These are phyloP conservation scores for Exaiptasia diaphana DNA, from an alignment of 64 coral and sea anemone genomes.

Conservation along the genomic window DNA sequence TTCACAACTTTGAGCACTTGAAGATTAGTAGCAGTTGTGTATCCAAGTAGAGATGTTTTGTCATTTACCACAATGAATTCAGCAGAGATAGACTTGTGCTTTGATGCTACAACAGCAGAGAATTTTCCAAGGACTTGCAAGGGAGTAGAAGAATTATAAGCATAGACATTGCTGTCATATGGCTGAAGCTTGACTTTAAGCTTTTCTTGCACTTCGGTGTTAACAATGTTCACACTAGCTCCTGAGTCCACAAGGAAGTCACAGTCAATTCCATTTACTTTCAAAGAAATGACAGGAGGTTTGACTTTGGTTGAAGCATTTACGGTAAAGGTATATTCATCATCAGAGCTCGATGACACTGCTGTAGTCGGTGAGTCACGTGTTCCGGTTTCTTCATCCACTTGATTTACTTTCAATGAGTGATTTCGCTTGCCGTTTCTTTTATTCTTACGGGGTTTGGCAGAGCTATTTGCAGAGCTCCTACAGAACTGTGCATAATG, in stretches of 20 bases:
- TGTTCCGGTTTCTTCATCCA: no score
- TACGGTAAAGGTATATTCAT: constrained; percentile 31
- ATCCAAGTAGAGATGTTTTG: constrained; percentile 36
- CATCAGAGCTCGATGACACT: constrained; percentile 12
- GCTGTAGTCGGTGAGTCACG: not conserved
- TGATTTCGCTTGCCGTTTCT: not conserved
- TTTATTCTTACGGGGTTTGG: not conserved
- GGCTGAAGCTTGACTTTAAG: not conserved
- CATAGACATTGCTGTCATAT: constrained; percentile 34
- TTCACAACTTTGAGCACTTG: constrained; percentile 12
- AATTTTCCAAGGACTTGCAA: constrained; percentile 6
- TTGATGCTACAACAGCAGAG: constrained; percentile 19
- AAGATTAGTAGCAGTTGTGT: not conserved
- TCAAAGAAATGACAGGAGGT: constrained; percentile 28
- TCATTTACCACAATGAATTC: constrained; percentile 15
- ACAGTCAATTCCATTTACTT: constrained; percentile 34
- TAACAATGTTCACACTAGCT: constrained; percentile 51
- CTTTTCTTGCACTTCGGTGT: not conserved
- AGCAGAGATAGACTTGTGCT: not conserved
- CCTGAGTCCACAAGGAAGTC: constrained; percentile 42
- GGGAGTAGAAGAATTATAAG: constrained; percentile 15
- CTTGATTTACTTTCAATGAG: not conserved
- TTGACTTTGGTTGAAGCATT: not conserved
- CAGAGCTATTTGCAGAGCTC: not conserved
- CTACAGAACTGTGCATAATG: not conserved